Conservation (phyloP, 1,140 invertebrate genomes). For the Drosophila tropicalis region DNA sequence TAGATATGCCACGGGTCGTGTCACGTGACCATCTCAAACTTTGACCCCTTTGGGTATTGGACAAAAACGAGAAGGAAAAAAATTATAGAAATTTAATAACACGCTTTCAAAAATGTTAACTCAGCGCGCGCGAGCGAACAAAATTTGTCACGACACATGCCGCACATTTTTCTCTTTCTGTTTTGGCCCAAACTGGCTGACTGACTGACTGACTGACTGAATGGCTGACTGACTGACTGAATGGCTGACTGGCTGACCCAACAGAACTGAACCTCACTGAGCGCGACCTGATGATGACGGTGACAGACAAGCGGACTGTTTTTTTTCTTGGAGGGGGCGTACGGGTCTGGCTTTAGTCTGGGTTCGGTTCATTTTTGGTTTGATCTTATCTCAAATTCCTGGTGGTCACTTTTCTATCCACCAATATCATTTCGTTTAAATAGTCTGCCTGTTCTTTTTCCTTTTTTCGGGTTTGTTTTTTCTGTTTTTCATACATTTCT, state of each 20-base stretch:
- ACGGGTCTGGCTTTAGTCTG: conserved; percentile 42
- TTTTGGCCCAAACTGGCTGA: conserved; percentile 30
- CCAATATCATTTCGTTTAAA: conserved; percentile 81
- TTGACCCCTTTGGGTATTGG: conserved; percentile 6
- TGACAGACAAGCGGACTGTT: conserved; percentile 72
- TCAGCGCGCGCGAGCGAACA: conserved; percentile 68
- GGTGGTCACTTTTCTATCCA: conserved; percentile 82
- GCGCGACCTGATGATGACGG: conserved; percentile 51
- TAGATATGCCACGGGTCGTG: background rate
- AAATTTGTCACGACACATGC: conserved; percentile 81
- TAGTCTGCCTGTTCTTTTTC: conserved; percentile 63
- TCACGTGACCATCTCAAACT: conserved; percentile 3
- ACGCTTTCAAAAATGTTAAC: conserved; percentile 77
- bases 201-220: background rate
- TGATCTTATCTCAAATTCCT: conserved; percentile 81
- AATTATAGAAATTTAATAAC: conserved; percentile 72
- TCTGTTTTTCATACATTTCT: conserved; percentile 32
- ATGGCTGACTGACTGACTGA: background rate
- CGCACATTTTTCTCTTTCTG: conserved; percentile 59
- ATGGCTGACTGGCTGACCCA: background rate
- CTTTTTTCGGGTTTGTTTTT: conserved; percentile 35
- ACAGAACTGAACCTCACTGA: background rate
- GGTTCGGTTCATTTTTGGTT: conserved; percentile 54
- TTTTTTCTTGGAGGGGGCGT: conserved; percentile 1
- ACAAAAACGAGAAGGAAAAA: background rate